Evolutionary conservation across 2,888 invertebrate genomes (phyloP).

Genomic region (Brassicogethes aeneus): DNA sequence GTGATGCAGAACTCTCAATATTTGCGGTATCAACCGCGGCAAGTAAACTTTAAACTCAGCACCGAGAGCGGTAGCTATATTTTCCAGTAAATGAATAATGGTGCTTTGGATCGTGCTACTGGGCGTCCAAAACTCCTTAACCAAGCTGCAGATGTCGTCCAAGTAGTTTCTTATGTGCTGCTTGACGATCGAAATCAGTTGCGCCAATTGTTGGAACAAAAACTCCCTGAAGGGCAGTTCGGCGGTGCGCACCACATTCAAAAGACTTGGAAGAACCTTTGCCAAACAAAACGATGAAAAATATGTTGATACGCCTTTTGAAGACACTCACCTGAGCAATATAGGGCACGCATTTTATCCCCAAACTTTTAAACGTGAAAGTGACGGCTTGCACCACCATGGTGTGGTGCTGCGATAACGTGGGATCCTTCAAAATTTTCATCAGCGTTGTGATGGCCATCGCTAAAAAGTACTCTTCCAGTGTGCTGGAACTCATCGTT

Average conservation of each 20-base stretch:
- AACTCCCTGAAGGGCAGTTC: slow-evolving; percentile 87
- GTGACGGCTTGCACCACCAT: slow-evolving; percentile 96
- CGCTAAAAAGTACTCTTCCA: slow-evolving; percentile 97
- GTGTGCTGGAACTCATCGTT: slow-evolving; percentile 76
- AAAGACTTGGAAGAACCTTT: slow-evolving; percentile 80
- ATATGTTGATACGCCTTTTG: too few relatives aligned
- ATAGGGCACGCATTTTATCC: slow-evolving; percentile 90
- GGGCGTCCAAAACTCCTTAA: slow-evolving; percentile 90
- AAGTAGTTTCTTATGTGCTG: slow-evolving; percentile 95
- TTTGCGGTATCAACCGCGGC: slow-evolving; percentile 85
- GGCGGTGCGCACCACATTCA: slow-evolving; percentile 83
- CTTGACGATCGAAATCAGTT: slow-evolving; percentile 89
- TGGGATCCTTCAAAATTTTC: slow-evolving; percentile 89
- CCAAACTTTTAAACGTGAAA: slow-evolving; percentile 92
- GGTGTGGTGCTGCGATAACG: slow-evolving; percentile 85
- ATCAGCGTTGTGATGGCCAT: slow-evolving; percentile 95
- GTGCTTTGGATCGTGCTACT: slow-evolving; percentile 77
- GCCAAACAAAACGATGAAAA: too few relatives aligned
- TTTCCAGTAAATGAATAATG: slow-evolving; percentile 81
- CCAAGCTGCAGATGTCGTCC: slow-evolving; percentile 87
- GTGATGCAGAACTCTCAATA: slow-evolving; percentile 83
- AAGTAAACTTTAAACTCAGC: slow-evolving; percentile 94
- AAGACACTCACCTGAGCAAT: too few relatives aligned
- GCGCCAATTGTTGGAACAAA: slow-evolving; percentile 88
- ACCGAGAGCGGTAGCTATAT: slow-evolving; percentile 88